phyloP scores from a whole-genome alignment of 2,888 invertebrate genomes.

The Standfussiana lucernea region DNA sequence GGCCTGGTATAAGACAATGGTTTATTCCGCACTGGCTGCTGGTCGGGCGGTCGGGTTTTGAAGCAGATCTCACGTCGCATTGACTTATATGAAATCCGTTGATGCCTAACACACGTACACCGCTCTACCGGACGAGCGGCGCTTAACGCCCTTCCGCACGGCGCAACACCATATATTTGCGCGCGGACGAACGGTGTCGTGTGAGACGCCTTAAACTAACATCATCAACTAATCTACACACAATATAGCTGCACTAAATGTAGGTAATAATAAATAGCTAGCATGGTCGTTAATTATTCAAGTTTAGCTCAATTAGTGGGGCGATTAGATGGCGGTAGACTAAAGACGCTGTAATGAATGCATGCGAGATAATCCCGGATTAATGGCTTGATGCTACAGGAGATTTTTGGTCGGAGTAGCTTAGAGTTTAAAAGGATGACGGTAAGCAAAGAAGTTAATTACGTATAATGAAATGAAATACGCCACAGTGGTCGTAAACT shows the following conservation, averaged over 20 bases:
- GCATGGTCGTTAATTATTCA: slow-evolving; percentile 34
- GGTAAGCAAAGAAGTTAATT: not conserved
- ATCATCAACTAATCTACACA: not conserved
- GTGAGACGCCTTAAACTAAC: not conserved
- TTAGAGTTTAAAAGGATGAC: not conserved
- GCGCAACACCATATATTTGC: too few relatives aligned
- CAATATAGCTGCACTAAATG: not conserved
- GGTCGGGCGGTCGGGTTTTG: too few relatives aligned
- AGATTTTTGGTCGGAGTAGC: slow-evolving; percentile 25
- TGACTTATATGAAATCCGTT: too few relatives aligned
- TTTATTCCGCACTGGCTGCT: too few relatives aligned
- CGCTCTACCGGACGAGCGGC: too few relatives aligned
- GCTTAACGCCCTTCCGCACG: too few relatives aligned
- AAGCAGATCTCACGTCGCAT: too few relatives aligned
- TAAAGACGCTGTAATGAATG: slow-evolving; percentile 44
- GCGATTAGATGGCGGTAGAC: slow-evolving; percentile 41
- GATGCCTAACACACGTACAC: too few relatives aligned
- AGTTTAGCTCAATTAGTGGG: slow-evolving; percentile 42
- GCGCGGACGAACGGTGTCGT: too few relatives aligned
- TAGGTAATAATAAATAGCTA: slow-evolving; percentile 13
- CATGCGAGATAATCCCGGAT: slow-evolving; percentile 39
- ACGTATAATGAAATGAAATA: not conserved
- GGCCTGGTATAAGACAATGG: too few relatives aligned
- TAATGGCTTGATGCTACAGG: slow-evolving; percentile 14
- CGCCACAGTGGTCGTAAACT: too few relatives aligned